These are phyloP conservation scores for Squalus acanthias DNA, from an alignment of 2,797 vertebrate species.

Conservation along the genomic window DNA sequence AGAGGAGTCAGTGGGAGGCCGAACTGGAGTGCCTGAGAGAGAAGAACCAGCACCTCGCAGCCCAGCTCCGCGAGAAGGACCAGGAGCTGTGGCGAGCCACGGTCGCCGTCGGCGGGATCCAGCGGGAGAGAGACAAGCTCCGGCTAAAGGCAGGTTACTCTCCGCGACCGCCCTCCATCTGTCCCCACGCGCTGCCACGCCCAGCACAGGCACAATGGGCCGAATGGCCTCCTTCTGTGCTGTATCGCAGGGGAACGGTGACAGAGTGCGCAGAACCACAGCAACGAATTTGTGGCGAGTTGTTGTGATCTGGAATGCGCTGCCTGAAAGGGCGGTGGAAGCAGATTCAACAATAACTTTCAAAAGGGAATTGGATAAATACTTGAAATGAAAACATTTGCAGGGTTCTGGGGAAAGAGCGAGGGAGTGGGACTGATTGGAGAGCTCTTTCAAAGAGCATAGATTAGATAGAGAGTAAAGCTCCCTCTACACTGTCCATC, in stretches of 20 bases:
- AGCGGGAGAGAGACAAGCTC: conserved; percentile 63
- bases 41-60: conserved; percentile 53
- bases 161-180: not conserved
- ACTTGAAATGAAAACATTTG: not conserved
- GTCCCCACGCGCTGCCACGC: not conserved
- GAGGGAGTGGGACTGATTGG: not conserved
- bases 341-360: not conserved
- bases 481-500: not conserved
- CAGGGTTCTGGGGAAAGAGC: not conserved
- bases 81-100: conserved; percentile 58
- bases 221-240: too few species aligned
- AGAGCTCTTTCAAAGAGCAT: too few species aligned
- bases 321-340: not conserved
- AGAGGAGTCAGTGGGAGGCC: conserved; percentile 47
- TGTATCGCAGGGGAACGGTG: not conserved
- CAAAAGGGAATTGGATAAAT: not conserved
- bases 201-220: not conserved
- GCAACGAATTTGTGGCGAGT: not conserved
- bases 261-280: not conserved
- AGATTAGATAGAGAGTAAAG: not conserved
- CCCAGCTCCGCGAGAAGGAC: conserved; percentile 50
- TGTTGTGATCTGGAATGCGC: not conserved
- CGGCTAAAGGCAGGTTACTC: conserved; percentile 55
- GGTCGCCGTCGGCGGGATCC: conserved; percentile 50
- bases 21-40: conserved; percentile 50